phyloP scores from a whole-genome alignment of 2,888 invertebrate genomes.

The Pimpla rufipes region DNA sequence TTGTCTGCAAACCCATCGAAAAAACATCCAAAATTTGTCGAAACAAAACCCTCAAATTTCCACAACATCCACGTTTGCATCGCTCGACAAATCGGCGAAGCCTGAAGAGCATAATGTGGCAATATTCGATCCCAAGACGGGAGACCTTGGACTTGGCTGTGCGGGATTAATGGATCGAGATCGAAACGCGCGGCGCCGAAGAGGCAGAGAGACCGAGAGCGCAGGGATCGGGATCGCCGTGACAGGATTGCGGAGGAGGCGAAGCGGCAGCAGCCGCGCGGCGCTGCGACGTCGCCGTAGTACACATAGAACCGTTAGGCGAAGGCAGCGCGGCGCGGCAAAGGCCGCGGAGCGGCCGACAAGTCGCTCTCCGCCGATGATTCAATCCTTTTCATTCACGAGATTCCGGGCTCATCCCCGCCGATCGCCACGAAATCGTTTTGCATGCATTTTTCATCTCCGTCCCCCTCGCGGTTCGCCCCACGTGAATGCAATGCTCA shows the following conservation, averaged over 20 bases:
- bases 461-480: no score
- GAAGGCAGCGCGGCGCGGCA: conserved; percentile 52
- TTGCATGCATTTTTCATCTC: not conserved
- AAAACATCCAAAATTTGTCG: no score
- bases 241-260: conserved; percentile 56
- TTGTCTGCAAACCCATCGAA: no score
- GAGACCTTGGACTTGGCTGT: conserved; percentile 58
- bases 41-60: not conserved
- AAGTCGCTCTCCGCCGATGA: conserved; percentile 33
- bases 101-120: not conserved
- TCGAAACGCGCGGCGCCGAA: not conserved
- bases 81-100: no score
- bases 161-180: not conserved
- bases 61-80: no score
- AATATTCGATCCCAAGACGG: conserved; percentile 10
- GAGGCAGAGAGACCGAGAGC: conserved; percentile 18
- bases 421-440: conserved; percentile 50
- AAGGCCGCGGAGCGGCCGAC: conserved; percentile 63
- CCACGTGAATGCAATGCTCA: not conserved
- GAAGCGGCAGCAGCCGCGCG: conserved; percentile 68
- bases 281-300: conserved; percentile 62
- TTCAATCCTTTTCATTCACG: conserved; percentile 69
- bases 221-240: conserved; percentile 49
- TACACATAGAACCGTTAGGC: conserved; percentile 77
- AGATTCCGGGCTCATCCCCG: conserved; percentile 56